Percentiles rank a stretch among this genome's conserved stretches.
These are phyloP conservation scores for Drosophila eohydei DNA, from an alignment of 2,888 invertebrate genomes.

Conservation along the genomic window DNA sequence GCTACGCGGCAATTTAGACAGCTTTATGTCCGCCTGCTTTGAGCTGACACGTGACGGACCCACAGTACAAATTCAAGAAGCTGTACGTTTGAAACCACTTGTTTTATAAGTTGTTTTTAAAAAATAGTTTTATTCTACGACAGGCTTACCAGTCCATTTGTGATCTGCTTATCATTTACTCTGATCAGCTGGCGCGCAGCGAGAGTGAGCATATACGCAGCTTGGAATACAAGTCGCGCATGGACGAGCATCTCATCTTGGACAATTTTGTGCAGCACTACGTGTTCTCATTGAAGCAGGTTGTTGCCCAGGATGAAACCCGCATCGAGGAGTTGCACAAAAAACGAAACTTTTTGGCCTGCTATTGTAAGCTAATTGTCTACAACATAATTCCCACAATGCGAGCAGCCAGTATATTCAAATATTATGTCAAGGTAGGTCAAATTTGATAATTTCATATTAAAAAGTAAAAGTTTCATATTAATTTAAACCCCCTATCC, in stretches of 20 bases:
- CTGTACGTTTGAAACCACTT: constrained; percentile 85
- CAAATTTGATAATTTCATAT: neutral
- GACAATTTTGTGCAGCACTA: constrained; percentile 96
- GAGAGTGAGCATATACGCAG: constrained; percentile 86
- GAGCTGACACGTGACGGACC: constrained; percentile 89
- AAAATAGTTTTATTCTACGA: neutral
- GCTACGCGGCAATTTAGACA: constrained; percentile 89
- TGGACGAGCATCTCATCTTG: constrained; percentile 91
- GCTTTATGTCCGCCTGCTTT: constrained; percentile 91
- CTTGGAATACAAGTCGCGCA: constrained; percentile 93
- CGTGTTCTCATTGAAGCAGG: constrained; percentile 96
- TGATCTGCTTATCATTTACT: constrained; percentile 97
- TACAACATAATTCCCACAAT: constrained; percentile 98
- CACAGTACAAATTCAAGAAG: constrained; percentile 90
- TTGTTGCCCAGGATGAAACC: constrained; percentile 97
- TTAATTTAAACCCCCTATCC: neutral
- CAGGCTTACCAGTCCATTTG: constrained; percentile 97
- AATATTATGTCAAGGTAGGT: constrained; percentile 96
- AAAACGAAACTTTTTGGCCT: constrained; percentile 96
- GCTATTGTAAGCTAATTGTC: constrained; percentile 98
- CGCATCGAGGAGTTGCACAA: constrained; percentile 99
- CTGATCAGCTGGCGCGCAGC: constrained; percentile 89
- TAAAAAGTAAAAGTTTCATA: neutral
- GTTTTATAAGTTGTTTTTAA: neutral
- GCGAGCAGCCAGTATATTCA: constrained; percentile 97